Percentiles rank a stretch among this genome's conserved stretches.
Evolutionary conservation across 2,888 invertebrate genomes (phyloP).

Genomic region (Siphlonurus alternatus): DNA sequence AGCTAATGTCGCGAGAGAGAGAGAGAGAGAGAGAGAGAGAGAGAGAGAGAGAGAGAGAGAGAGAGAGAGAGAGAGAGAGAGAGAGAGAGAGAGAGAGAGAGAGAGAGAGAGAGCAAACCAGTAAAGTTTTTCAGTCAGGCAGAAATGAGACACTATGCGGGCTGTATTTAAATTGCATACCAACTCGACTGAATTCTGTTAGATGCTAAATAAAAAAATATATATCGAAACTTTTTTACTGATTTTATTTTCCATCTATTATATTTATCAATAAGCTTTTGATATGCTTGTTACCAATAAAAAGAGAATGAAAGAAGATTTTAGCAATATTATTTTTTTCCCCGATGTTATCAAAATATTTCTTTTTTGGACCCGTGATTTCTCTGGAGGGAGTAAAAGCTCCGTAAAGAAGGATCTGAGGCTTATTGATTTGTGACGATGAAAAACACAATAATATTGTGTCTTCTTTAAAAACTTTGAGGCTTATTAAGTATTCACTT

Average conservation of each 20-base stretch:
- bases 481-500: no score
- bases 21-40: not conserved
- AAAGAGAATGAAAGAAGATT: not conserved
- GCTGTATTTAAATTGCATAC: not conserved
- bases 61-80: not conserved
- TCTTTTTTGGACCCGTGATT: not conserved
- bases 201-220: no score
- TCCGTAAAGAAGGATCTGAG: not conserved
- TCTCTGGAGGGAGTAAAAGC: not conserved
- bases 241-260: no score
- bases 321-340: not conserved
- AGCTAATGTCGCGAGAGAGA: not conserved
- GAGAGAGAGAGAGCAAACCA: no score
- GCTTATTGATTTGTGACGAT: not conserved
- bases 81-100: no score
- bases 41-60: not conserved
- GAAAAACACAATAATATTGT: no score
- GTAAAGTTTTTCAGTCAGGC: conserved; percentile 1
- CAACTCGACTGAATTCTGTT: not conserved
- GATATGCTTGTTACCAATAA: no score
- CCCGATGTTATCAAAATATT: not conserved
- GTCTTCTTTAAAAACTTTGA: no score
- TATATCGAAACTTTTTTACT: no score
- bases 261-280: no score
- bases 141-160: not conserved